These are phyloP conservation scores for Anoura caudifer DNA, from an alignment of 2,113 vertebrate genomes.

Conservation along the genomic window DNA sequence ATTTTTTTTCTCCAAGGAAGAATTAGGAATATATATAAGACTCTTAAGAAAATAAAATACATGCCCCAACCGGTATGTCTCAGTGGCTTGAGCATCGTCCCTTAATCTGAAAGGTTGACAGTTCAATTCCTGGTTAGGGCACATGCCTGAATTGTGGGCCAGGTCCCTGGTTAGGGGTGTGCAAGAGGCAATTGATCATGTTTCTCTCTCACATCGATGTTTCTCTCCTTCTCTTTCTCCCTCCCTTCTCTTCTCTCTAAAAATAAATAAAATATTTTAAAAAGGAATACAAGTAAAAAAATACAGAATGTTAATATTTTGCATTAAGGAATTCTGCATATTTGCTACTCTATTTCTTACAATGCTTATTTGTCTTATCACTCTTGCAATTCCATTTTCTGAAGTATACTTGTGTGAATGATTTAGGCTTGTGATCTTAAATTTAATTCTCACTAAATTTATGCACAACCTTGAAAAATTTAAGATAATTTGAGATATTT, in stretches of 20 bases:
- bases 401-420: neutral
- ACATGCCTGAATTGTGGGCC: no score
- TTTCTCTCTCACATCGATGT: no score
- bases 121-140: no score
- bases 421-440: neutral
- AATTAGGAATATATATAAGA: neutral
- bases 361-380: neutral
- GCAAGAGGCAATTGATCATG: no score
- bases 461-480: neutral
- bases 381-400: constrained; percentile 29
- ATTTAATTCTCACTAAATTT: constrained; percentile 29
- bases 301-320: constrained; percentile 6
- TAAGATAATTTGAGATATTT: neutral
- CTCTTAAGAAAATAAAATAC: neutral
- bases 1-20: constrained; percentile 9
- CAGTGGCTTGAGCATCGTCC: no score
- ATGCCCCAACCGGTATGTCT: no score
- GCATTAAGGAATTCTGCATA: neutral
- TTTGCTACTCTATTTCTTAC: neutral
- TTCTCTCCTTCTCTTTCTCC: no score
- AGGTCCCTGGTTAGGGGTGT: no score
- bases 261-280: no score
- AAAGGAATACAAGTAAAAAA: neutral
- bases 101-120: no score
- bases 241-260: no score